A percentile compares a stretch with the other conserved stretches of the same genome.
phyloP scores from a whole-genome alignment of 2,113 vertebrate genomes.

The Psettodes erumei region DNA sequence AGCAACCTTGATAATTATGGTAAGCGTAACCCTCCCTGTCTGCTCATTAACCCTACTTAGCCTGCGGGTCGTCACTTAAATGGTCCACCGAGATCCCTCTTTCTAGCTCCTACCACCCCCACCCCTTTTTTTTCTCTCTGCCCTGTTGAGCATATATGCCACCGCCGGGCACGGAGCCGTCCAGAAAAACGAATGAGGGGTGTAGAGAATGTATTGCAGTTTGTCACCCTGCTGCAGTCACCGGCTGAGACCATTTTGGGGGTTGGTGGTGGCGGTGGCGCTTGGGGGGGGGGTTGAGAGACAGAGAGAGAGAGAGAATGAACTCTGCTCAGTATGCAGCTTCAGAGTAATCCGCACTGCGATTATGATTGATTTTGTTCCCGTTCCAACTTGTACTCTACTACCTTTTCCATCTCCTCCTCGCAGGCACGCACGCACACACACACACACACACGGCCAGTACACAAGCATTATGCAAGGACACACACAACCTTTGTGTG shows the following conservation, averaged over 20 bases:
- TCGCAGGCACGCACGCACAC: slow-evolving; percentile 18
- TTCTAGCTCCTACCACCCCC: slow-evolving; percentile 40
- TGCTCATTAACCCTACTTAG: slow-evolving; percentile 88
- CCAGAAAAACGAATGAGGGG: slow-evolving; percentile 69
- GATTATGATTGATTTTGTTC: slow-evolving; percentile 79
- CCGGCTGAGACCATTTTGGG: slow-evolving; percentile 54
- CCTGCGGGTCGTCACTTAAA: slow-evolving; percentile 86
- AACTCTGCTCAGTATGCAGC: slow-evolving; percentile 73
- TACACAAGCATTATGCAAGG: slow-evolving; percentile 21
- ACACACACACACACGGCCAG: not conserved
- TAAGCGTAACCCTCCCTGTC: slow-evolving; percentile 78
- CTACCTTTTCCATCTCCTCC: slow-evolving; percentile 47
- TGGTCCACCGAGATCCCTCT: slow-evolving; percentile 72
- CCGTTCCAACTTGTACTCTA: slow-evolving; percentile 48
- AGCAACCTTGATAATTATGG: slow-evolving; percentile 99
- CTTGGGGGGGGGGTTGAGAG: not conserved
- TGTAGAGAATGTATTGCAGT: slow-evolving; percentile 61
- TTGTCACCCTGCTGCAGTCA: slow-evolving; percentile 62
- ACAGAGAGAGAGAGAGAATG: slow-evolving; percentile 26
- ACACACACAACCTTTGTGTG: slow-evolving; percentile 20
- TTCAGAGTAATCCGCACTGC: slow-evolving; percentile 63
- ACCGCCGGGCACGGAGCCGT: slow-evolving; percentile 73
- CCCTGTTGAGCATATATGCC: slow-evolving; percentile 73
- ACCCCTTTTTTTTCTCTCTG: slow-evolving; percentile 77
- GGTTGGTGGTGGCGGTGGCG: not conserved